These are phyloP conservation scores for Drosophila cognata DNA, from an alignment of 2,888 invertebrate genomes.

Conservation along the genomic window DNA sequence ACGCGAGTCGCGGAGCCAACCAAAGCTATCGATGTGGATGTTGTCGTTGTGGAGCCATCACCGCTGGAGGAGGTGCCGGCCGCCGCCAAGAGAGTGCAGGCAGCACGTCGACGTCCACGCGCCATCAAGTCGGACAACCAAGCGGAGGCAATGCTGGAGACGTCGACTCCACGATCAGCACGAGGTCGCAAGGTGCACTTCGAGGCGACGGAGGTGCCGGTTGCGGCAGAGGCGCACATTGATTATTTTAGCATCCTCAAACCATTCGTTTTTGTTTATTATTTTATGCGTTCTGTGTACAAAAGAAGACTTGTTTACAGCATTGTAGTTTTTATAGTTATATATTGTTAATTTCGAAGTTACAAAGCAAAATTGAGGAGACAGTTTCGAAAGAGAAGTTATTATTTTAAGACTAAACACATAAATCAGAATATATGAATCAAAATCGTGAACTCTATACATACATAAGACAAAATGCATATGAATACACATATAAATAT, in stretches of 20 bases:
- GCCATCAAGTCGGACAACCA: slow-evolving; percentile 11
- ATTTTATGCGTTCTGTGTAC: slow-evolving; percentile 52
- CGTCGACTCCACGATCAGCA: slow-evolving; percentile 38
- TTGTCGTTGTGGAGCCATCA: background rate
- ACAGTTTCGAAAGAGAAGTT: background rate
- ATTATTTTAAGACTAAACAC: slow-evolving; percentile 12
- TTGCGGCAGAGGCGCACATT: slow-evolving; percentile 22
- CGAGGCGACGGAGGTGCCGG: slow-evolving; percentile 38
- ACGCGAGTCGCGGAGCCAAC: slow-evolving; percentile 34
- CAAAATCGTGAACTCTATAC: slow-evolving; percentile 13
- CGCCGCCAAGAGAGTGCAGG: slow-evolving; percentile 17
- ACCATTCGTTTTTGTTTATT: slow-evolving; percentile 38
- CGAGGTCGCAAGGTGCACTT: slow-evolving; percentile 69
- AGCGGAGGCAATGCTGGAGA: slow-evolving; percentile 10
- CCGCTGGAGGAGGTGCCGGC: slow-evolving; percentile 24
- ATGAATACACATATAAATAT: slow-evolving; percentile 29
- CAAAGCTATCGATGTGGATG: background rate
- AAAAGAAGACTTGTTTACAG: slow-evolving; percentile 38
- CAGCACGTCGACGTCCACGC: slow-evolving; percentile 45
- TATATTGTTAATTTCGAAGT: slow-evolving; percentile 46
- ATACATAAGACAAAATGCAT: slow-evolving; percentile 24
- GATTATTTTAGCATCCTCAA: slow-evolving; percentile 1
- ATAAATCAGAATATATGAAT: slow-evolving; percentile 6
- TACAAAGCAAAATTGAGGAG: slow-evolving; percentile 6
- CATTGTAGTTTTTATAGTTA: slow-evolving; percentile 29